Conservation (phyloP, 2,113 vertebrate species). For the Pollachius pollachius region DNA sequence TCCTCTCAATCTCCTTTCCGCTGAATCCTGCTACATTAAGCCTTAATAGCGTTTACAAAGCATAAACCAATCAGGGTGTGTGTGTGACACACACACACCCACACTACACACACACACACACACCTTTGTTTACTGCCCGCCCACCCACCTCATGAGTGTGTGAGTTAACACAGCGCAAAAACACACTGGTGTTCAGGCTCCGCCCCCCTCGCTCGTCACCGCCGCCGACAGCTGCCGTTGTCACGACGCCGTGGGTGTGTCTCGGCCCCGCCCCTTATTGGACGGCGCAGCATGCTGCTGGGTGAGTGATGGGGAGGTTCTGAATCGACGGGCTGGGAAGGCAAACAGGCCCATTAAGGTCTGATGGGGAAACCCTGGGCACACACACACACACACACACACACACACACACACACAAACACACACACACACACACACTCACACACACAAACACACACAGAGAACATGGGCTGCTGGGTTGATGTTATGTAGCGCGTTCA, state of each 20-base stretch:
- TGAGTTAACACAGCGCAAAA: slow-evolving; percentile 38
- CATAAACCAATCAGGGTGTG: slow-evolving; percentile 42
- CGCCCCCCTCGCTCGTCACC: slow-evolving; percentile 14
- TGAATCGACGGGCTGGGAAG: background rate
- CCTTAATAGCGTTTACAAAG: slow-evolving; percentile 49
- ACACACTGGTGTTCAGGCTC: slow-evolving; percentile 27
- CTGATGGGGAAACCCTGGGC: slow-evolving; percentile 4
- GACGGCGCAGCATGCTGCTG: background rate
- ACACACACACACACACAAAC: background rate
- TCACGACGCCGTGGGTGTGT: slow-evolving; percentile 8
- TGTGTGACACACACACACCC: slow-evolving; percentile 9
- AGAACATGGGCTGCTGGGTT: slow-evolving; percentile 24
- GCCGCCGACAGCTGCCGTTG: slow-evolving; percentile 26
- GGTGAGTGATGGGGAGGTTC: slow-evolving; percentile 5
- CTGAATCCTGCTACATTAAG: slow-evolving; percentile 40
- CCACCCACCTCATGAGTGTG: slow-evolving; percentile 25
- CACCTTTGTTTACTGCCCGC: slow-evolving; percentile 16
- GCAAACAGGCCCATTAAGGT: slow-evolving; percentile 20
- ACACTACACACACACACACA: too few species aligned
- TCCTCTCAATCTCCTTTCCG: slow-evolving; percentile 15
- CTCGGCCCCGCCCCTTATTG: background rate
- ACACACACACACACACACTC: background rate
- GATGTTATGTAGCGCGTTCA: slow-evolving; percentile 39
- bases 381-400: background rate
- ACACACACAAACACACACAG: background rate